Conservation (phyloP, 2,113 vertebrate species). For the Ifrita kowaldi region DNA sequence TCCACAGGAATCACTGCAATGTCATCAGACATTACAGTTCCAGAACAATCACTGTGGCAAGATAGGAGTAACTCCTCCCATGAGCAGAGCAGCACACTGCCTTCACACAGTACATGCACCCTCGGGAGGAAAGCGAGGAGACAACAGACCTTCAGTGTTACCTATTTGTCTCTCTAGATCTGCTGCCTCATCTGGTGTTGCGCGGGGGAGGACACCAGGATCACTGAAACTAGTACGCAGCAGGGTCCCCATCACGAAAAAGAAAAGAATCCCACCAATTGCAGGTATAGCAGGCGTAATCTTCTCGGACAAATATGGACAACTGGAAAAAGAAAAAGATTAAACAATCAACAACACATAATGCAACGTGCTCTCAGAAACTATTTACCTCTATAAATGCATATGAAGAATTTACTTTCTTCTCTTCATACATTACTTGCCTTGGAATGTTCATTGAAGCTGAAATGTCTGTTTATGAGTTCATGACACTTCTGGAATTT, state of each 20-base stretch:
- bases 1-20: neutral
- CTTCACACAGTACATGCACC: neutral
- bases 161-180: constrained; percentile 97
- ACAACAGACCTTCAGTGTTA: constrained; percentile 73
- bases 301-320: constrained; percentile 82
- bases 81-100: neutral
- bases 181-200: constrained; percentile 89
- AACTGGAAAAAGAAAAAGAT: constrained; percentile 73
- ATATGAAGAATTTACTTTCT: neutral
- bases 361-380: neutral
- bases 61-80: neutral
- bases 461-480: neutral
- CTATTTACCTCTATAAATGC: neutral
- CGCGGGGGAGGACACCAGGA: constrained; percentile 90
- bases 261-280: constrained; percentile 86
- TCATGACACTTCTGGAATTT: neutral
- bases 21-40: neutral
- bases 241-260: constrained; percentile 93
- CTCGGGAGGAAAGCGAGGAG: neutral
- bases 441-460: neutral
- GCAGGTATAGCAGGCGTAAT: constrained; percentile 91
- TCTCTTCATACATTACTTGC: neutral
- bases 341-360: neutral
- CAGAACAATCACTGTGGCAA: neutral
- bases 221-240: constrained; percentile 95